Evolutionary conservation across 2,113 vertebrate genomes (phyloP).

Genomic region (Ahaetulla prasina): DNA sequence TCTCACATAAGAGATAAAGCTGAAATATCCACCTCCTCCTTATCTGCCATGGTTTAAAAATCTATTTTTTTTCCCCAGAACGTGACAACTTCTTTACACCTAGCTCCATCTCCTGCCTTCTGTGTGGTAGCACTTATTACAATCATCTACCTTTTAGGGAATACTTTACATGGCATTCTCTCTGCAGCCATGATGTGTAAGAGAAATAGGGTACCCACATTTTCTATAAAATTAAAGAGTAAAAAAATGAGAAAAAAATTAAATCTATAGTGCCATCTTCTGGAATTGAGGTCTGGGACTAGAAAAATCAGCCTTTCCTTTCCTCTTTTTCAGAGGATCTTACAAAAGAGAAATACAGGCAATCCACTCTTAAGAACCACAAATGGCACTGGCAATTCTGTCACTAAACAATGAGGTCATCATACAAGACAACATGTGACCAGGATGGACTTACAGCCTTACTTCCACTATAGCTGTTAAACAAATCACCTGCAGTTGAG

Average conservation of each 20-base stretch:
- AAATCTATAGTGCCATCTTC: not conserved
- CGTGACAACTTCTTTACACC: not conserved
- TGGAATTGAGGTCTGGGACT: not conserved
- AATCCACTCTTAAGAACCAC: not conserved
- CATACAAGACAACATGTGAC: not conserved
- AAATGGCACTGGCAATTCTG: not conserved
- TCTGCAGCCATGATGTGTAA: not conserved
- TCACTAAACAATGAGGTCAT: not conserved
- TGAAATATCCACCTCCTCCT: not conserved
- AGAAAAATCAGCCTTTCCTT: not conserved
- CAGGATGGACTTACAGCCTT: not conserved
- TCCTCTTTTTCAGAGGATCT: not conserved
- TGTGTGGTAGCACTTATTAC: not conserved
- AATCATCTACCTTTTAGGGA: not conserved
- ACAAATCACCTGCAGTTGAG: not conserved
- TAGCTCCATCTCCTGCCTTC: not conserved
- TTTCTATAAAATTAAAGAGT: not conserved
- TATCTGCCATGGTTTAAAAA: not conserved
- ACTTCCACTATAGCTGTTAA: not conserved
- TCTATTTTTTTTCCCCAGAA: not conserved
- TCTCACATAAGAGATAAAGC: not conserved
- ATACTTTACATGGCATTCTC: not conserved
- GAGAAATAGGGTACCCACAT: not conserved
- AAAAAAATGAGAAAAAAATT: not conserved
- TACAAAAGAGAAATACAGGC: not conserved